Percentiles rank a stretch among this genome's conserved stretches.
Conservation (phyloP, 2,797 vertebrate species). For the Morelia viridis region DNA sequence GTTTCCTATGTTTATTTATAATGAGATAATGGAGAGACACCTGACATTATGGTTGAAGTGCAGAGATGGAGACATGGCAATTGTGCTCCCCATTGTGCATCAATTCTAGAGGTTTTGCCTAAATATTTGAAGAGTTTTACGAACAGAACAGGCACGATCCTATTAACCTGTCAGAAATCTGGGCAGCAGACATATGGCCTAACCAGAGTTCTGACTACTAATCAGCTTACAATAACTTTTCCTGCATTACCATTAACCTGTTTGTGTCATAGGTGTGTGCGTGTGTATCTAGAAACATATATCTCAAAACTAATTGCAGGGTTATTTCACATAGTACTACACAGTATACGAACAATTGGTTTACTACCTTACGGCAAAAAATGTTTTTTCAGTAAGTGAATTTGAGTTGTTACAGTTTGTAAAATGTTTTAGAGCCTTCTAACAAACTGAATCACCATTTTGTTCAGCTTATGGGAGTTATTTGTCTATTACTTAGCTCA, state of each 20-base stretch:
- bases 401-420: background rate
- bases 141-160: background rate
- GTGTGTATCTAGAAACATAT: no score
- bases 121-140: background rate
- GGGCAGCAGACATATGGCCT: background rate
- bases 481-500: constrained; percentile 52
- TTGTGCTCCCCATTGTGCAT: background rate
- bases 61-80: background rate
- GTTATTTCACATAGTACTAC: background rate
- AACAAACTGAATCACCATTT: constrained; percentile 46
- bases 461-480: constrained; percentile 47
- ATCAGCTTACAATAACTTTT: background rate
- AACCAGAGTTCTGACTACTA: background rate
- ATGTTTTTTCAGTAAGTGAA: background rate
- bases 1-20: background rate
- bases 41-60: background rate
- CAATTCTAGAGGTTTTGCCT: no score
- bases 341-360: background rate
- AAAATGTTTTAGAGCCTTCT: constrained; percentile 24
- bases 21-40: background rate
- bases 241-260: background rate
- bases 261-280: background rate
- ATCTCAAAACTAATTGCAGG: background rate
- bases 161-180: background rate
- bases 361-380: background rate